A percentile compares a stretch with the other conserved stretches of the same genome.
phyloP scores from a whole-genome alignment of 2,888 invertebrate species.

The Aquatica leii region DNA sequence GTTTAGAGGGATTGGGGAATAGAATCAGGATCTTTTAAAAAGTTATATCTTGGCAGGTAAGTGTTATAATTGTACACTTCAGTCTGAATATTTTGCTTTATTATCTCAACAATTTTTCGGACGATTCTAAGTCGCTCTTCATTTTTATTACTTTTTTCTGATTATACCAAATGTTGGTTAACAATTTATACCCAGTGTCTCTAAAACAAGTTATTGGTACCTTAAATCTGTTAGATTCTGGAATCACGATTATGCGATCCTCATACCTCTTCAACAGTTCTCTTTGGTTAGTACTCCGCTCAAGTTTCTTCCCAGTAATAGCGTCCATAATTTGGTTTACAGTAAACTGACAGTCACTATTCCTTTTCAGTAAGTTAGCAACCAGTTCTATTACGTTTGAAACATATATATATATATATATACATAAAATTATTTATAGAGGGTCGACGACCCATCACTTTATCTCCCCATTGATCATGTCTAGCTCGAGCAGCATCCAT shows the following conservation, averaged over 20 bases:
- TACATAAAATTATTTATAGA: not conserved
- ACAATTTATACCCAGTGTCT: not conserved
- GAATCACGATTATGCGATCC: too few relatives aligned
- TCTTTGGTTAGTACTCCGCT: not conserved
- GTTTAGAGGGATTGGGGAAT: too few relatives aligned
- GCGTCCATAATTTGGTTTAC: not conserved
- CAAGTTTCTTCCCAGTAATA: not conserved
- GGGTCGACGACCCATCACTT: not conserved
- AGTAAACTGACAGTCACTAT: not conserved
- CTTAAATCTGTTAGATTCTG: too few relatives aligned
- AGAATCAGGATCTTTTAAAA: not conserved
- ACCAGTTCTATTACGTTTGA: not conserved
- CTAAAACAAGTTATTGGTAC: not conserved
- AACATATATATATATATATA: not conserved
- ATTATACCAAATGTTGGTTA: not conserved
- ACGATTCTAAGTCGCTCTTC: too few relatives aligned
- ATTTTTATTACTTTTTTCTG: too few relatives aligned
- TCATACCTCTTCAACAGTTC: too few relatives aligned
- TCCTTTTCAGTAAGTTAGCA: not conserved
- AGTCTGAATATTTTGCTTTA: too few relatives aligned
- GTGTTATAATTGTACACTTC: not conserved
- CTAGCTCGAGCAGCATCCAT: too few relatives aligned
- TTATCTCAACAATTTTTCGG: too few relatives aligned
- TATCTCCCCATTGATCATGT: not conserved
- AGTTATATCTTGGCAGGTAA: not conserved